These are phyloP conservation scores for Monoplex corrugatus DNA, from an alignment of 2,888 invertebrate genomes.

Conservation along the genomic window DNA sequence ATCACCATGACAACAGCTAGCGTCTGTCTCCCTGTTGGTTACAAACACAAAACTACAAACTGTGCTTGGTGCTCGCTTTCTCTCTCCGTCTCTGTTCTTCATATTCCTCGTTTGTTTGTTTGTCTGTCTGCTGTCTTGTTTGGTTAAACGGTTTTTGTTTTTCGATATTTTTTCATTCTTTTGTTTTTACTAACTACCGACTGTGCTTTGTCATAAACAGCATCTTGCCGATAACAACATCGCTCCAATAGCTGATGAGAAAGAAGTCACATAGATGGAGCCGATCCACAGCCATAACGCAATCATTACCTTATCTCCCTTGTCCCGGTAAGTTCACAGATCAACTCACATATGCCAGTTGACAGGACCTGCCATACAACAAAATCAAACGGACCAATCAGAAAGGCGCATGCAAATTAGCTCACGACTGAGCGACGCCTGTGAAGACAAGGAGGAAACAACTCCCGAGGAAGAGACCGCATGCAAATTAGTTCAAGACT, in stretches of 20 bases:
- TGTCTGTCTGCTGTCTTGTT: too few species aligned
- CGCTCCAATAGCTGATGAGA: neutral
- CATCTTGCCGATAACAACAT: too few species aligned
- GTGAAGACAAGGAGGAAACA: constrained; percentile 36
- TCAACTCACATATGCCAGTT: neutral
- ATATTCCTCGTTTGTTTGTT: too few species aligned
- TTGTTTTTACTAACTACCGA: too few species aligned
- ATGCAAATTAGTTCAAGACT: constrained; percentile 29
- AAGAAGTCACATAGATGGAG: neutral
- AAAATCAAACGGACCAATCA: neutral
- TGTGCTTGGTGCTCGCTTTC: too few species aligned
- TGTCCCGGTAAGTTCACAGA: constrained; percentile 13
- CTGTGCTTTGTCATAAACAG: too few species aligned
- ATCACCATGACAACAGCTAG: constrained; percentile 18
- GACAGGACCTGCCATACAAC: neutral
- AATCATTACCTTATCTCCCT: constrained; percentile 23
- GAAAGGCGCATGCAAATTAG: neutral
- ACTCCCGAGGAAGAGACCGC: neutral
- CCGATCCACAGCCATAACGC: neutral
- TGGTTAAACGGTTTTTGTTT: too few species aligned
- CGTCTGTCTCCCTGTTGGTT: constrained; percentile 20
- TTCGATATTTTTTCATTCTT: too few species aligned
- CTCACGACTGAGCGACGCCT: constrained; percentile 45
- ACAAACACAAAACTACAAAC: too few species aligned
- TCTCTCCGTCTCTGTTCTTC: too few species aligned